A percentile compares a stretch with the other conserved stretches of the same genome.
Evolutionary conservation across 2,888 invertebrate genomes (phyloP).

Genomic region (Gandaritis pyraliata): DNA sequence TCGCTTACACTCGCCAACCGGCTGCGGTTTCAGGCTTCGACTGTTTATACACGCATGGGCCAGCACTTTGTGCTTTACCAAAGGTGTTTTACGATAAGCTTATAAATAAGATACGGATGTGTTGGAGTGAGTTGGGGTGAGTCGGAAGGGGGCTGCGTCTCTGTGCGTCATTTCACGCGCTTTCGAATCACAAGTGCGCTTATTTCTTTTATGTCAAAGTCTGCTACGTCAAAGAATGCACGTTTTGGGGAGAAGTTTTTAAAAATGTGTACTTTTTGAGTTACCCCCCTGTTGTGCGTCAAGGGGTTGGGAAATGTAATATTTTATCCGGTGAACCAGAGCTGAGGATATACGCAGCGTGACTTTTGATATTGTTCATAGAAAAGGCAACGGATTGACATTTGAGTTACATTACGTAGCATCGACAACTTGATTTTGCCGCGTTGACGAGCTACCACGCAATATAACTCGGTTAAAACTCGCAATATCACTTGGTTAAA

Average conservation of each 20-base stretch:
- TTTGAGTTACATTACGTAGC: too few species aligned
- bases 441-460: too few species aligned
- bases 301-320: conserved; percentile 6
- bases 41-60: not conserved
- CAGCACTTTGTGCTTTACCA: not conserved
- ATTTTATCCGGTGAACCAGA: conserved; percentile 11
- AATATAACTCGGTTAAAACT: too few species aligned
- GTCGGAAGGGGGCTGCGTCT: conserved; percentile 20
- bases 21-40: conserved; percentile 5
- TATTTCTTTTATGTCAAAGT: conserved; percentile 57
- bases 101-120: not conserved
- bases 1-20: too few species aligned
- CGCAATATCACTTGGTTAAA: too few species aligned
- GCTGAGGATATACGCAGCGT: too few species aligned
- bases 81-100: not conserved
- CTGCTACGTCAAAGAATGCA: conserved; percentile 26
- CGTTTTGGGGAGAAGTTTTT: conserved; percentile 13
- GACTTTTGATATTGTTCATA: too few species aligned
- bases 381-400: too few species aligned
- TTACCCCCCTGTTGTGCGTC: conserved; percentile 2
- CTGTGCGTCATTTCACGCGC: conserved; percentile 51
- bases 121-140: not conserved
- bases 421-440: too few species aligned
- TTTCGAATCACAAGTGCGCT: conserved; percentile 48
- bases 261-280: conserved; percentile 18